These are phyloP conservation scores for Folsomia manolachei DNA, from an alignment of 2,888 invertebrate species.

Conservation along the genomic window DNA sequence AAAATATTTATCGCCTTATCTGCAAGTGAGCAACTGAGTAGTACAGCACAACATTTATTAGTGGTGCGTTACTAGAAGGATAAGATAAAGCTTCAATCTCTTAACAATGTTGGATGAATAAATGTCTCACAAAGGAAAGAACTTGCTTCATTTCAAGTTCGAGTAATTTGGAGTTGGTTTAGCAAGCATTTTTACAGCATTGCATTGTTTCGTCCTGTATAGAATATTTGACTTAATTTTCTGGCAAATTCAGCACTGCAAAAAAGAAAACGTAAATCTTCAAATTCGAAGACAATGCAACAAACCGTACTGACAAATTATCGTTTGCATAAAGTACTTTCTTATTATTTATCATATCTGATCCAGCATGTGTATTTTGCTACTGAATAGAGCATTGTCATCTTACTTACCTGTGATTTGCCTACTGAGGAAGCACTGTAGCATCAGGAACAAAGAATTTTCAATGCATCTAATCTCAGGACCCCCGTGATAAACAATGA, in stretches of 20 bases:
- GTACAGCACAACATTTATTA: no score
- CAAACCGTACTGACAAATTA: not conserved
- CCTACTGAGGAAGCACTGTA: not conserved
- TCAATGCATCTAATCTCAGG: no score
- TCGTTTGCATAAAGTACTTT: not conserved
- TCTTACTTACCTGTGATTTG: not conserved
- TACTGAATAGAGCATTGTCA: not conserved
- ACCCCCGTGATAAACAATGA: not conserved
- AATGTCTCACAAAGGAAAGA: no score
- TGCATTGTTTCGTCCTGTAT: not conserved
- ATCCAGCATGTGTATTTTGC: not conserved
- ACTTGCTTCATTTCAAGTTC: no score
- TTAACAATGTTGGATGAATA: no score
- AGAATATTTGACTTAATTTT: no score
- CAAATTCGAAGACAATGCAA: not conserved
- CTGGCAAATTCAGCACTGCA: not conserved
- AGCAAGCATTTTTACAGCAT: not conserved
- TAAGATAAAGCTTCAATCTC: no score
- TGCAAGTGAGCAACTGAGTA: not conserved
- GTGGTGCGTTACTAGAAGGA: no score
- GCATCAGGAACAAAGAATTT: not conserved
- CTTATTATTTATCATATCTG: not conserved
- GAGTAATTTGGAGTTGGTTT: no score
- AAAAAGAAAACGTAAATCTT: not conserved
- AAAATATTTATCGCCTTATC: not conserved